phyloP scores from a whole-genome alignment of 2,113 vertebrate genomes.

The Glareola pratincola region DNA sequence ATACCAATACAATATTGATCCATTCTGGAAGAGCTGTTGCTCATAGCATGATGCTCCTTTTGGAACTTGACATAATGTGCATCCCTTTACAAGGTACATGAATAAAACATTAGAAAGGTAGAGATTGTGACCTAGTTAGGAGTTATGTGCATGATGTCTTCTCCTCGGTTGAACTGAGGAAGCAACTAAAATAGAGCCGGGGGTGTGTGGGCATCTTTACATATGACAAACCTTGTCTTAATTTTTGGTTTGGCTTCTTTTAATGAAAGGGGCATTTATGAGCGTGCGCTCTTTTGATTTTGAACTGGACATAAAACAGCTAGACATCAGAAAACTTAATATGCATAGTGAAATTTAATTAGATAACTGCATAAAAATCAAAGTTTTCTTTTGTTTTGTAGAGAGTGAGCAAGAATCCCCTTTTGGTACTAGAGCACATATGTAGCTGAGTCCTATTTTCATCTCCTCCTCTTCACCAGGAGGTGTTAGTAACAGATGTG shows the following conservation, averaged over 20 bases:
- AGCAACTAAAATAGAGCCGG: background rate
- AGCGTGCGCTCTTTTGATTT: background rate
- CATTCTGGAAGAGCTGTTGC: background rate
- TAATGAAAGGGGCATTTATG: background rate
- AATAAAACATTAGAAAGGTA: constrained; percentile 17
- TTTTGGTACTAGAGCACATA: background rate
- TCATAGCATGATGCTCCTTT: background rate
- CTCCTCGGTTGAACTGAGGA: background rate
- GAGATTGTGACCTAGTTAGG: constrained; percentile 10
- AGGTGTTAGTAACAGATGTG: background rate
- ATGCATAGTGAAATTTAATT: background rate
- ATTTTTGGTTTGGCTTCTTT: background rate
- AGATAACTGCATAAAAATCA: constrained; percentile 7
- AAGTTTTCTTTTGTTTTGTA: background rate
- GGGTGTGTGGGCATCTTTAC: background rate
- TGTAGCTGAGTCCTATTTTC: background rate
- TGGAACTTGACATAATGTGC: background rate
- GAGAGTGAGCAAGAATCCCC: background rate
- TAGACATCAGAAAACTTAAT: background rate
- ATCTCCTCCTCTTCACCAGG: background rate
- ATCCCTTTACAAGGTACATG: background rate
- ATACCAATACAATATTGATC: background rate
- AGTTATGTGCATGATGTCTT: background rate
- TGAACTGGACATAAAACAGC: background rate
- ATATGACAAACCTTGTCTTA: background rate